Evolutionary conservation across 1,140 invertebrate species (phyloP).

Genomic region (Euura saliciscinereae): DNA sequence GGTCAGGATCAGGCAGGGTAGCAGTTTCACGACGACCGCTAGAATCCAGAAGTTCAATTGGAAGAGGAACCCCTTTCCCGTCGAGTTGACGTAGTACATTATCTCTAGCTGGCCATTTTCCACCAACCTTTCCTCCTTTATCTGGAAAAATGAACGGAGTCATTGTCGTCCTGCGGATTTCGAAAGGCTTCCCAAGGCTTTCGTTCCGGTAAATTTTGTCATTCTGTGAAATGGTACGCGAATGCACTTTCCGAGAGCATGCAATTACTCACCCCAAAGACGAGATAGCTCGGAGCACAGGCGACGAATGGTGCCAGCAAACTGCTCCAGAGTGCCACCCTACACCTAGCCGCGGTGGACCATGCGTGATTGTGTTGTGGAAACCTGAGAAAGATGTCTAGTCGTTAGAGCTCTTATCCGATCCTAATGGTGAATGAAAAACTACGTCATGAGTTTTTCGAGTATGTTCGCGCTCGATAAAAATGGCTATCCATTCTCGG

Average conservation of each 20-base stretch:
- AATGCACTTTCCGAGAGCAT: not conserved
- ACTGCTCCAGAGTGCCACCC: conserved; percentile 73
- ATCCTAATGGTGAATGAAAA: no score
- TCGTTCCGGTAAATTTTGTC: no score
- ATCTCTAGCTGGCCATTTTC: conserved; percentile 34
- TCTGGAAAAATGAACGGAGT: conserved; percentile 24
- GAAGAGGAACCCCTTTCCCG: conserved; percentile 64
- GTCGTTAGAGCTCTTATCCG: no score
- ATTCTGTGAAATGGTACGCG: not conserved
- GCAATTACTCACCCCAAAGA: conserved; percentile 63
- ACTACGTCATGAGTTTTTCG: no score
- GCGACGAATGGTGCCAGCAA: conserved; percentile 77
- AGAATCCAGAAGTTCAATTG: conserved; percentile 89
- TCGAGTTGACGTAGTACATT: conserved; percentile 39
- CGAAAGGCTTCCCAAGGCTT: not conserved
- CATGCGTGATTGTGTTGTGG: conserved; percentile 65
- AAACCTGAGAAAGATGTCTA: conserved; percentile 57
- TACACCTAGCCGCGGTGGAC: conserved; percentile 74
- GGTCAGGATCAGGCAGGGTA: conserved; percentile 85
- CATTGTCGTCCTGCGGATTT: not conserved
- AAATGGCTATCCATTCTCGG: no score
- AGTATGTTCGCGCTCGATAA: no score
- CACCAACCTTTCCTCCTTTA: conserved; percentile 33
- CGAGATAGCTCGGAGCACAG: conserved; percentile 80
- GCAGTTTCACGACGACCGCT: conserved; percentile 81